Base-by-base conservation (phyloP, 2,888 invertebrate species). In the Noctua pronuba region DNA sequence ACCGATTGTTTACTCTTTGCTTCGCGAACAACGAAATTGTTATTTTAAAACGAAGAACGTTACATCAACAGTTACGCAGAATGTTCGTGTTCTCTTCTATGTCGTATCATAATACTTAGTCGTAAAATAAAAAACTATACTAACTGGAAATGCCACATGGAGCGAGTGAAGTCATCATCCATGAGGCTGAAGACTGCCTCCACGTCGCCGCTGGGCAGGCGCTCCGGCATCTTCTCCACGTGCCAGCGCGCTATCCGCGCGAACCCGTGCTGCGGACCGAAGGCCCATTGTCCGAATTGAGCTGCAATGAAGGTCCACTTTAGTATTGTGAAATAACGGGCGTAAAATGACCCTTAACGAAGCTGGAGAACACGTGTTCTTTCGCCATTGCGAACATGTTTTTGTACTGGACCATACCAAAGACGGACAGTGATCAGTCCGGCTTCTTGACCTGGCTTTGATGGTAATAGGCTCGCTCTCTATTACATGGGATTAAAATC, bases 181-280 rank as follows among this genome's bases (percentile, higher is more conserved):
- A 98, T 98, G 89, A 99, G 97, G 69, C 98, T 98, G 97, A 99
- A 99, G 91, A 99, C 98, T 6, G 99, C 99, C 95, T 99, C 99
- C 84, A 99, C 98, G 96, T 99, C 99, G 69, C 99, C 99, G 93
- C 98, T 99, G 82, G 98, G 98, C 90, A 99, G 96, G 88, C 99
- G 97, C 95, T 98, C 99, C 11, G 99, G 99, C 89, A 98, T 97
- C 93, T 98, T 98, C 95, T 99, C 99, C 88, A 99, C 97, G 90
- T 98, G 98, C 99, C 99, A 99, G 92, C 98, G 98, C 79, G 98
- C 98, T 92, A 99, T 98, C 92, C 99, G 97, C 74, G 99, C 99
- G 97, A 99, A 99, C 76, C 99, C 99, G 96, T 99, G 99, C 92
- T 99, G 99, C 8, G 99, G 99, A 10, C 99, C 99, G 96, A 98